Base-by-base conservation (phyloP, 2,797 vertebrate genomes). In the Petrocephalus sullivani region DNA sequence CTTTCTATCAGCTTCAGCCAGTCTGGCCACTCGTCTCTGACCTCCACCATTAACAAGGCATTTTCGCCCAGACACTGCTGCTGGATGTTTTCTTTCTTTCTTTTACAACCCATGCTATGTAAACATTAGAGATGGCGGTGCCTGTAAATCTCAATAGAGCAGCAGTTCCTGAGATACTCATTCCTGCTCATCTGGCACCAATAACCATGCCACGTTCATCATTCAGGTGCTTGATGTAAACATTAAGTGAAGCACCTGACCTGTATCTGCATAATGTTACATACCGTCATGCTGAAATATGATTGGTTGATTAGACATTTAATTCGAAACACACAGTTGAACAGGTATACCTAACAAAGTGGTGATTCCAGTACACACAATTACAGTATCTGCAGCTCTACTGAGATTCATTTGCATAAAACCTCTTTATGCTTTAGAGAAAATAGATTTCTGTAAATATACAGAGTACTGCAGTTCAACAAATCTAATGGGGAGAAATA, bases 361-460 rank as follows among this genome's bases (percentile, higher is more conserved):
- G 23, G 61, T 21, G 10, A 28, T 28, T 28, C 28, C 28, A 28
- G 28, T 28, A 60, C 86, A 60, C 2, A 51, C 23, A 60, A 21
- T 51, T 33, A 28, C 12, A 10, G 4, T 14, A 23, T 21, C 54
- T 75, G 41, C 12, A 86, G 21, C 7, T 75, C 33, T 16, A 12
- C 23, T 28, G 16, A 83, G 67, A 81, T 37, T 41, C 67, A 60
- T 86, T 86, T 67, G 49, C 46, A 53, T 58, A 64, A 87, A 87
- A 85, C 0, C 2, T 16, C 8, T 60, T 53, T 28, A 60, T 81
- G 28, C 53, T 60, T 23, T 49, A 14, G 37, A 53, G 84, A 81
- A 87, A 87, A 61, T 81, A 89, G 6, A 61, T 89, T 86, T 10
- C 19, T 19, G 33, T 87, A 58, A 82, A 33, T 81, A 57, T 53